These are phyloP conservation scores for Cyprinodon variegatus DNA, from an alignment of 2,113 vertebrate species.

Conservation along the genomic window DNA sequence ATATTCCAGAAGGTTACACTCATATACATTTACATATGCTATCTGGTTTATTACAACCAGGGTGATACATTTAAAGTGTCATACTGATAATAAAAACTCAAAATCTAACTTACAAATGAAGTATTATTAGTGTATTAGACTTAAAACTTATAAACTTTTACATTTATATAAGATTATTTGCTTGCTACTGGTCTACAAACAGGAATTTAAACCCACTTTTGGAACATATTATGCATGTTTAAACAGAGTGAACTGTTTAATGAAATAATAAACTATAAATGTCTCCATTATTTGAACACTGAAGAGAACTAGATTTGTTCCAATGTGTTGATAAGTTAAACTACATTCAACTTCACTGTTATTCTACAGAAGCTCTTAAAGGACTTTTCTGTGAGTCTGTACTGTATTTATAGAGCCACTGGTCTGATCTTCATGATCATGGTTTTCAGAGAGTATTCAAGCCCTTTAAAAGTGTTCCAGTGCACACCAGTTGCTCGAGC, in stretches of 20 bases:
- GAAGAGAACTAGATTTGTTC: background rate
- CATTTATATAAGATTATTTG: no score
- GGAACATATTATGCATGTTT: no score
- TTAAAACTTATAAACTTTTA: no score
- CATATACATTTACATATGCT: background rate
- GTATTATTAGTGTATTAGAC: no score
- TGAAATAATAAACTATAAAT: background rate
- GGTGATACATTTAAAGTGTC: background rate
- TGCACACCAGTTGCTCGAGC: background rate
- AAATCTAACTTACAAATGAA: background rate
- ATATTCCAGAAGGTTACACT: background rate
- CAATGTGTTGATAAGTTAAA: background rate
- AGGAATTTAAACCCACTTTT: background rate
- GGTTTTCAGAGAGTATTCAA: conserved; percentile 43
- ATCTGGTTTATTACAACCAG: no score
- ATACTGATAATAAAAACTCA: background rate
- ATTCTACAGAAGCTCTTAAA: no score
- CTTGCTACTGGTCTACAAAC: background rate
- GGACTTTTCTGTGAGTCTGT: background rate
- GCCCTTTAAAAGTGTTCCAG: conserved; percentile 30
- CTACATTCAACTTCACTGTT: background rate
- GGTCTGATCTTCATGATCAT: conserved; percentile 53
- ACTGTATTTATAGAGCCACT: conserved; percentile 1
- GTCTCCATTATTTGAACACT: background rate
- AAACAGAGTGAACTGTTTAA: no score